phyloP scores from a whole-genome alignment of 2,113 vertebrate genomes.

The Anser cygnoides region DNA sequence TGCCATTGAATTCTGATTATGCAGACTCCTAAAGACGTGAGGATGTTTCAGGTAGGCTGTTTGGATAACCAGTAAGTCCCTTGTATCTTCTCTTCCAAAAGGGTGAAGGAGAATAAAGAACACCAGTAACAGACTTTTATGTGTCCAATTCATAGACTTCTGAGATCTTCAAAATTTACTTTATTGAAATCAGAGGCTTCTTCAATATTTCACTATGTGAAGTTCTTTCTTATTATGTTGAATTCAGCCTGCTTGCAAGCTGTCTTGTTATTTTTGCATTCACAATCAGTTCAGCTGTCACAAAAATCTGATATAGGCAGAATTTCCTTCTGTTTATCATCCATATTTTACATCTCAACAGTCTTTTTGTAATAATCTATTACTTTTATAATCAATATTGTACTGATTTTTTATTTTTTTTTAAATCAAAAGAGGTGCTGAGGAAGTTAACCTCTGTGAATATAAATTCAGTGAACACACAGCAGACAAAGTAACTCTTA shows the following conservation, averaged over 20 bases:
- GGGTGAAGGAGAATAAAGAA: neutral
- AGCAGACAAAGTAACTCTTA: neutral
- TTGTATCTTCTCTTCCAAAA: neutral
- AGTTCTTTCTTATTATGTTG: neutral
- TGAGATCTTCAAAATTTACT: neutral
- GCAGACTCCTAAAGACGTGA: neutral
- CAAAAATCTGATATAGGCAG: neutral
- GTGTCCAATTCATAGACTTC: neutral
- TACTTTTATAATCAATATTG: neutral
- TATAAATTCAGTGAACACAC: neutral
- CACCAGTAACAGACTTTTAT: neutral
- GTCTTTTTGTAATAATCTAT: neutral
- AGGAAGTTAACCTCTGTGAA: neutral
- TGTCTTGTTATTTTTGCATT: conserved; percentile 10
- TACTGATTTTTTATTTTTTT: neutral
- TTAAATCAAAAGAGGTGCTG: neutral
- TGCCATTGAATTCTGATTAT: neutral
- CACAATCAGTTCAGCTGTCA: neutral
- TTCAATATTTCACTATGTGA: neutral
- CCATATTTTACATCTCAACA: neutral
- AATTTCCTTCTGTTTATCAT: neutral
- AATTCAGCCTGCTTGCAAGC: neutral
- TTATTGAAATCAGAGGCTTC: neutral
- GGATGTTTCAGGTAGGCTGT: neutral
- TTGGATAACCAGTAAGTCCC: neutral